Evolutionary conservation across 1,140 invertebrate species (phyloP).

Genomic region (Drosophila chauvacae): DNA sequence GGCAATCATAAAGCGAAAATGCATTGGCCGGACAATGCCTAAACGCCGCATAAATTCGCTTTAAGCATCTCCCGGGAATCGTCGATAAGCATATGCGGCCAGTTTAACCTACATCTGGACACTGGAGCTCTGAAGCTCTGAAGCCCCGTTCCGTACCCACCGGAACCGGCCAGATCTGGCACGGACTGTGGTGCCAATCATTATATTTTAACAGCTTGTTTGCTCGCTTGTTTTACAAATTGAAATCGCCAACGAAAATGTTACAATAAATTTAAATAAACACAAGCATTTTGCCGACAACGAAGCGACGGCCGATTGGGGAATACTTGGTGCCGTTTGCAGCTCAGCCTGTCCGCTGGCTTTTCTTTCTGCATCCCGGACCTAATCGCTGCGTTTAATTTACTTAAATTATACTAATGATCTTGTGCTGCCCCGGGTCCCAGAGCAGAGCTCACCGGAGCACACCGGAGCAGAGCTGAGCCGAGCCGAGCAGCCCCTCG

Average conservation of each 20-base stretch:
- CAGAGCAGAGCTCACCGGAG: slow-evolving; percentile 10
- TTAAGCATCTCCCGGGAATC: slow-evolving; percentile 41
- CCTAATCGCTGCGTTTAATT: slow-evolving; percentile 84
- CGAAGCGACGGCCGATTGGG: slow-evolving; percentile 19
- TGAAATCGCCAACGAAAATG: slow-evolving; percentile 80
- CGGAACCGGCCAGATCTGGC: neutral
- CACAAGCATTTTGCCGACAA: slow-evolving; percentile 73
- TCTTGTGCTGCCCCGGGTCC: slow-evolving; percentile 66
- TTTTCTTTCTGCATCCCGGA: slow-evolving; percentile 63
- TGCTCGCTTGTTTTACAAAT: slow-evolving; percentile 84
- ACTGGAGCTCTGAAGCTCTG: neutral
- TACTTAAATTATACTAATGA: slow-evolving; percentile 84
- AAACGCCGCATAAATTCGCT: slow-evolving; percentile 78
- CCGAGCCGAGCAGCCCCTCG: slow-evolving; percentile 25
- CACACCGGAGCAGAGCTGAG: neutral
- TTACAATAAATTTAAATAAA: slow-evolving; percentile 84
- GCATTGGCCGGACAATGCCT: slow-evolving; percentile 61
- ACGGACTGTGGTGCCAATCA: slow-evolving; percentile 65
- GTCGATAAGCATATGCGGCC: slow-evolving; percentile 75
- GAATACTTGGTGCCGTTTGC: slow-evolving; percentile 52
- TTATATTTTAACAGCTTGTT: slow-evolving; percentile 84
- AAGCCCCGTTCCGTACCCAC: neutral
- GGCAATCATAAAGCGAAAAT: slow-evolving; percentile 75
- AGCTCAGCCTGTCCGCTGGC: slow-evolving; percentile 21
- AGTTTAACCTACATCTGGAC: slow-evolving; percentile 69